Percentiles rank a stretch among this genome's conserved stretches.
These are phyloP conservation scores for Plagodis dolabraria DNA, from an alignment of 2,888 invertebrate species.

Conservation along the genomic window DNA sequence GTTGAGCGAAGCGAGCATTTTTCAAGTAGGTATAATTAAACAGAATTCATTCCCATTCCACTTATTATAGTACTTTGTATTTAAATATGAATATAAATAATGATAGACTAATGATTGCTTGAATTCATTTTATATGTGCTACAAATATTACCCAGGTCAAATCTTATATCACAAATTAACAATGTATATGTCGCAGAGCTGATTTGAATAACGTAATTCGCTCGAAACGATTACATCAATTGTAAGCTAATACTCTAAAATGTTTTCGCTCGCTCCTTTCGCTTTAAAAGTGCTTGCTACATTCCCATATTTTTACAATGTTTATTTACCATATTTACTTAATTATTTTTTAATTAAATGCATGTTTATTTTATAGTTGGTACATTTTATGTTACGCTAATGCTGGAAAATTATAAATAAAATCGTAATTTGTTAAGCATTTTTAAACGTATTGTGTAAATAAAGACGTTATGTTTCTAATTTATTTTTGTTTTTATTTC, in stretches of 20 bases:
- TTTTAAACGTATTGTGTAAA: constrained; percentile 51
- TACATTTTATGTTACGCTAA: constrained; percentile 14
- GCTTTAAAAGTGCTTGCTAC: neutral
- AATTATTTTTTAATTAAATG: constrained; percentile 5
- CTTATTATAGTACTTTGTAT: no score
- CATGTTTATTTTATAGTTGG: constrained; percentile 11
- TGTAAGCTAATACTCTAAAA: neutral
- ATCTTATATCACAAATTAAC: no score
- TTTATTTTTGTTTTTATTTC: constrained; percentile 43
- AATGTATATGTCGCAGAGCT: no score
- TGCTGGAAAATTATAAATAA: constrained; percentile 23
- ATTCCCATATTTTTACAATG: neutral
- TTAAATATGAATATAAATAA: no score
- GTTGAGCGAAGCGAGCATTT: constrained; percentile 19
- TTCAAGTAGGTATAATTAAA: no score
- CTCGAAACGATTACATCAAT: neutral
- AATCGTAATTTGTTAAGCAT: constrained; percentile 23
- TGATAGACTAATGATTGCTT: no score
- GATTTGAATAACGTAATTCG: no score
- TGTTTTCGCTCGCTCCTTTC: neutral
- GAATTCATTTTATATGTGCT: no score
- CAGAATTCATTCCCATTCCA: no score
- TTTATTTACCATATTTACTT: neutral
- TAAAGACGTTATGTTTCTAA: constrained; percentile 64
- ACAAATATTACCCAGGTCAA: no score